Conservation (phyloP, 2,888 invertebrate species). For the Andrena fulva region DNA sequence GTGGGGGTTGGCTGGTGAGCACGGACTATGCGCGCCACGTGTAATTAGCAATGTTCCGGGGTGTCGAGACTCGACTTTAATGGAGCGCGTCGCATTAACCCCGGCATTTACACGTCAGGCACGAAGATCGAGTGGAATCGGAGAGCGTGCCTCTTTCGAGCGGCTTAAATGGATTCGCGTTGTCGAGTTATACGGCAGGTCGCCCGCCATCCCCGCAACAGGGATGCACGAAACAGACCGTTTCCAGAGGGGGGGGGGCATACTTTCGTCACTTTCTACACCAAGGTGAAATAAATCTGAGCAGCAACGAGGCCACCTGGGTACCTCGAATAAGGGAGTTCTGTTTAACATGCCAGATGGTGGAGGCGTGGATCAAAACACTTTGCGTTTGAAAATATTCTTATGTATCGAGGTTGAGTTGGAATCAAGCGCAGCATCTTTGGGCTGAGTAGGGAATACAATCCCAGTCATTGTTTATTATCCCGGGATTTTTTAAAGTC, state of each 20-base stretch:
- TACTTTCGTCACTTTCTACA: constrained; percentile 19
- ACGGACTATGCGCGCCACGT: constrained; percentile 71
- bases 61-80: constrained; percentile 77
- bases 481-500: too few species aligned
- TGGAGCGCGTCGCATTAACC: constrained; percentile 77
- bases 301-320: background rate
- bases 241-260: background rate
- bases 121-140: constrained; percentile 76
- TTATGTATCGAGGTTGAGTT: too few species aligned
- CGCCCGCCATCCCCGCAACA: constrained; percentile 46
- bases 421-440: too few species aligned
- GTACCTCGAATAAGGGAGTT: background rate
- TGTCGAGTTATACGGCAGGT: constrained; percentile 53
- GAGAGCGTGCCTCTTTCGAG: constrained; percentile 67
- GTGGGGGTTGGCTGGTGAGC: constrained; percentile 46
- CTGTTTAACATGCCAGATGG: background rate
- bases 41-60: constrained; percentile 76
- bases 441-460: too few species aligned
- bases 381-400: too few species aligned
- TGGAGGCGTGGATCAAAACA: too few species aligned
- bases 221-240: constrained; percentile 51
- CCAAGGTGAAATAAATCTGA: constrained; percentile 11
- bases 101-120: constrained; percentile 75
- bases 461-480: too few species aligned
- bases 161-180: constrained; percentile 65